Evolutionary conservation across 1,140 invertebrate genomes (phyloP).

Genomic region (Drosophila mayri): DNA sequence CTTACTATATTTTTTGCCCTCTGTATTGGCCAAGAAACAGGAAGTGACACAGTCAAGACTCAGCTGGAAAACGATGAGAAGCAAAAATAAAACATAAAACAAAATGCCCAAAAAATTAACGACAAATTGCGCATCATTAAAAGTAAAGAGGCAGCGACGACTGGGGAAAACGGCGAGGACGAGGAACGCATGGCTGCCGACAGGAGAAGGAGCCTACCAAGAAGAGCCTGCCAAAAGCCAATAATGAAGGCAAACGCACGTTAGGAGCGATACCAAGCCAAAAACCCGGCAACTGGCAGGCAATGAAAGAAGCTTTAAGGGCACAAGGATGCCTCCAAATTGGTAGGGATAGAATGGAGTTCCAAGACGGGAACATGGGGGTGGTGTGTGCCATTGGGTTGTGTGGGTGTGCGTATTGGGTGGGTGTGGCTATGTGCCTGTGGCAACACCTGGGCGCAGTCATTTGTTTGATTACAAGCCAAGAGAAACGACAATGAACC

Average conservation of each 20-base stretch:
- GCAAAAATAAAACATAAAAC: slow-evolving; percentile 74
- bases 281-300: slow-evolving; percentile 37
- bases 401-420: background rate
- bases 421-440: slow-evolving; percentile 36
- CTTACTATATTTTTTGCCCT: background rate
- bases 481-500: slow-evolving; percentile 57
- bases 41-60: slow-evolving; percentile 29
- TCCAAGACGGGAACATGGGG: background rate
- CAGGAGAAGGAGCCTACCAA: background rate
- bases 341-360: background rate
- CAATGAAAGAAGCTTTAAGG: slow-evolving; percentile 44
- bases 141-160: slow-evolving; percentile 46
- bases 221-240: slow-evolving; percentile 49
- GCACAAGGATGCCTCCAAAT: slow-evolving; percentile 5
- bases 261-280: slow-evolving; percentile 27
- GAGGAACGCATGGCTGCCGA: background rate
- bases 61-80: slow-evolving; percentile 57
- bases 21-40: slow-evolving; percentile 21
- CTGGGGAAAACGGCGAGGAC: background rate
- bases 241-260: slow-evolving; percentile 49
- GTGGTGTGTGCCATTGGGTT: background rate
- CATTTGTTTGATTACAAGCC: slow-evolving; percentile 80
- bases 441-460: slow-evolving; percentile 68
- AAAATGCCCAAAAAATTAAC: slow-evolving; percentile 79
- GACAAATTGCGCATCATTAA: slow-evolving; percentile 81